Conservation (phyloP, 1,140 invertebrate species). For the Hycleus phaleratus region DNA sequence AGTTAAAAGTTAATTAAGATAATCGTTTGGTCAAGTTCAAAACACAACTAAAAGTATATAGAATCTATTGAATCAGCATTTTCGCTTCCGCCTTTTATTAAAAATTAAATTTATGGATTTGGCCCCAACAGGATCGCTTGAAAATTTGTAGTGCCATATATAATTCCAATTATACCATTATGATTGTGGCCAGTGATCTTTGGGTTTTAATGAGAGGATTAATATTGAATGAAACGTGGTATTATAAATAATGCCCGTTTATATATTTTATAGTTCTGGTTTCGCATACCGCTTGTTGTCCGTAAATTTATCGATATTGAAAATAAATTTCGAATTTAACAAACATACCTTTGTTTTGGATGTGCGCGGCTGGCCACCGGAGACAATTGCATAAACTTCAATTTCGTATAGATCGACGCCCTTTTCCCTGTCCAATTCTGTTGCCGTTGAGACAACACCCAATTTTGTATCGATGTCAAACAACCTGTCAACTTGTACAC, state of each 20-base stretch:
- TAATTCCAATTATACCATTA: slow-evolving; percentile 18
- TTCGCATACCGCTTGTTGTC: not conserved
- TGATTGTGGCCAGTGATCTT: slow-evolving; percentile 12
- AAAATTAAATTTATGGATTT: not conserved
- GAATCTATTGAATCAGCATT: not conserved
- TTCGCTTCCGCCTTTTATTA: not conserved
- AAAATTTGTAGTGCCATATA: slow-evolving; percentile 1
- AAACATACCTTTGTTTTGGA: slow-evolving; percentile 66
- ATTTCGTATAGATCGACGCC: slow-evolving; percentile 73
- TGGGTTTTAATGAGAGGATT: slow-evolving; percentile 16
- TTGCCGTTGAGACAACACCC: slow-evolving; percentile 81
- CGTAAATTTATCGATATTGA: not conserved
- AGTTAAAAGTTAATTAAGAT: too few relatives aligned
- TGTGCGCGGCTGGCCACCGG: slow-evolving; percentile 55
- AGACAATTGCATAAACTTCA: slow-evolving; percentile 72
- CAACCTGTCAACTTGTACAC: slow-evolving; percentile 67
- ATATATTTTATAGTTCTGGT: slow-evolving; percentile 18
- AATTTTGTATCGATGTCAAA: slow-evolving; percentile 85
- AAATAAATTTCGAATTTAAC: not conserved
- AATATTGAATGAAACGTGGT: slow-evolving; percentile 8
- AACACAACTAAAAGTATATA: not conserved
- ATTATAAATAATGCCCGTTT: slow-evolving; percentile 16
- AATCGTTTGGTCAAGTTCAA: not conserved
- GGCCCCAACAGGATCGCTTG: not conserved
- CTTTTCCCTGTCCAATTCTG: slow-evolving; percentile 75